Evolutionary conservation across 2,797 vertebrate species (phyloP).

Genomic region (Muscicapa striata): DNA sequence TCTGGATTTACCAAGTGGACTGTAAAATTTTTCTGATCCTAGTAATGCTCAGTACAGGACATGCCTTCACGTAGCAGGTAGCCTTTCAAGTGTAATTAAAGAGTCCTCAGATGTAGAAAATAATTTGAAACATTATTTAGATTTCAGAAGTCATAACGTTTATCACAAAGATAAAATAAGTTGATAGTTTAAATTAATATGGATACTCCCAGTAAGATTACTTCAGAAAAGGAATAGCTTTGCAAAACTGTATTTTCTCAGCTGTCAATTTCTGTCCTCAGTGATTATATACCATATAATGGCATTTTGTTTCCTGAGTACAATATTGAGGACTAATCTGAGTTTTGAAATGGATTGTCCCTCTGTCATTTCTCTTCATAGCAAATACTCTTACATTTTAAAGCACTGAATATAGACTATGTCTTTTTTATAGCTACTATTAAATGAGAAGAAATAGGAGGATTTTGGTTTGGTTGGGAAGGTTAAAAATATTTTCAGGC

Average conservation of each 20-base stretch:
- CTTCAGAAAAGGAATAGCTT: not conserved
- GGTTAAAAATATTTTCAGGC: not conserved
- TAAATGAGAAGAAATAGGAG: not conserved
- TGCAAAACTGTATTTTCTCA: not conserved
- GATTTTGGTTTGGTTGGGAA: not conserved
- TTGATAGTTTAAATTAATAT: not conserved
- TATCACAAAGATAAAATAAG: not conserved
- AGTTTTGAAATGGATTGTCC: not conserved
- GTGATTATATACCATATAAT: not conserved
- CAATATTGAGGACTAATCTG: not conserved
- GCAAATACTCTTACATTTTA: not conserved
- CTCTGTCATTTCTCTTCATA: not conserved
- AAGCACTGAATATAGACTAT: not conserved
- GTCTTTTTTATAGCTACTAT: not conserved
- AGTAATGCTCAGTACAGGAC: not conserved
- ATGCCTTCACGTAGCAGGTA: not conserved
- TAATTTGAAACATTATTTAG: not conserved
- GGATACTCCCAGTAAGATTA: not conserved
- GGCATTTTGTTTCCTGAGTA: not conserved
- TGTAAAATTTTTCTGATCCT: conserved; percentile 26
- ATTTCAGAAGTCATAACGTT: not conserved
- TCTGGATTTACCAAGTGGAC: not conserved
- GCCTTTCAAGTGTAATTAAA: conserved; percentile 25
- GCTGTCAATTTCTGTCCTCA: not conserved
- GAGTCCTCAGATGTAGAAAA: not conserved